Evolutionary conservation across 2,888 invertebrate genomes (phyloP), one percentile per base, ranked within the genome.

Genomic region (Strigamia maritima): DNA sequence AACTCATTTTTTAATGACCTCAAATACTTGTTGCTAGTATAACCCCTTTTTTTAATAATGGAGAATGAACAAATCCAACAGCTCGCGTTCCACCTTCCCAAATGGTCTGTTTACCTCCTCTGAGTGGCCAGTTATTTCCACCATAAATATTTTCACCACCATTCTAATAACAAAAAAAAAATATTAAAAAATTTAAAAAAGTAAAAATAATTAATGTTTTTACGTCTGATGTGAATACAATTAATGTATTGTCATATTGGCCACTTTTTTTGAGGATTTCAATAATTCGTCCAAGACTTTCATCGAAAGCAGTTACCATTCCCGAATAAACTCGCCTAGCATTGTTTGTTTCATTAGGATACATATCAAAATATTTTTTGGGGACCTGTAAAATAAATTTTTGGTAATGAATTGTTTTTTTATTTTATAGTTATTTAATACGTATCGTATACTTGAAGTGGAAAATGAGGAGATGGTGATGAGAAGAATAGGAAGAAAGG

Each of bases 31-130:
- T 83, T 82, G 78, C 83, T 82, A n/a, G 81, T 80, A 78, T 83
- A 83, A 40, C 82, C 81, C 10, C 80, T 82, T 79, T 81, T 84
- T 82, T 82, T 7, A 85, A 81, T 74, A 83, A 75, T 74, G 84
- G 83, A 3, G 86, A 84, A 81, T 86, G 86, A 28, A 87, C 82
- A 81, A 87, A 86, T 8, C 85, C 84, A n/a, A 84, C 84, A 0
- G 85, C 87, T 80, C 86, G 83, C 0, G 86, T 87, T 4, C 87
- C 87, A 8, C 87, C 87, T 83, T 87, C 87, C 87, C 86, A 87
- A 12, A 87, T 80, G 0, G 87, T 86, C 44, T 76, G 77, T 80
- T 87, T 87, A 49, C 85, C 84, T 8, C 87, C 87, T n/a, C 87
- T 83, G 14, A 87, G 82, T 7, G 87, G 87, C 80, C 83, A 84